phyloP scores from a whole-genome alignment of 1,140 invertebrate genomes.

The Pogonomyrmex barbatus region DNA sequence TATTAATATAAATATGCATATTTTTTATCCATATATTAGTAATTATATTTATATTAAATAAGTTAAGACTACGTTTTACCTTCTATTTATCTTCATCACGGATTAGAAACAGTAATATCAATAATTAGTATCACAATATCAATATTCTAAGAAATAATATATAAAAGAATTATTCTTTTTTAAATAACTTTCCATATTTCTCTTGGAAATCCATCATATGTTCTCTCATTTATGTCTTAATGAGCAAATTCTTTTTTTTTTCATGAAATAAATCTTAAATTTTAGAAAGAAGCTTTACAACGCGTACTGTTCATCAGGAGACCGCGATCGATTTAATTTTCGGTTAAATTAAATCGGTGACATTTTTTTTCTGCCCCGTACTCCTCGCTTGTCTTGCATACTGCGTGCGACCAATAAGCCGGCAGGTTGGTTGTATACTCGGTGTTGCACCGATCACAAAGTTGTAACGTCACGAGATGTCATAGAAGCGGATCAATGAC shows the following conservation, averaged over 20 bases:
- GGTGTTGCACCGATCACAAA: constrained; percentile 65
- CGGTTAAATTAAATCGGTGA: background rate
- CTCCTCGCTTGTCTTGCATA: background rate
- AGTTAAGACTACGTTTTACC: background rate
- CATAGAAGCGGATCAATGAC: constrained; percentile 75
- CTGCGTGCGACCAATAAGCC: constrained; percentile 55
- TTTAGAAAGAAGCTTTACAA: background rate
- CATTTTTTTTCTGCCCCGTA: background rate
- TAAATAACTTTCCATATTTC: background rate
- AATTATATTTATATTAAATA: background rate
- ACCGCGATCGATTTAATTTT: background rate
- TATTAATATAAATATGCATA: background rate
- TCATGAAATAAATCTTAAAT: background rate
- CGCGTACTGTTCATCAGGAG: background rate
- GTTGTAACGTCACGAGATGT: constrained; percentile 58
- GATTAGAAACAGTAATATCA: background rate
- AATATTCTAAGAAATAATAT: background rate
- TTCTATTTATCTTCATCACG: background rate
- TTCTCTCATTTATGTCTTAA: background rate
- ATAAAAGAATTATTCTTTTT: background rate
- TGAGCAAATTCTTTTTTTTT: background rate
- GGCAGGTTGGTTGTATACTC: constrained; percentile 62
- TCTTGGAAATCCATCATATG: background rate
- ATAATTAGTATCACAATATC: background rate
- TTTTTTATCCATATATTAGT: background rate